A percentile compares a stretch with the other conserved stretches of the same genome.
Conservation (phyloP, 2,888 invertebrate genomes). For the Syritta pipiens region DNA sequence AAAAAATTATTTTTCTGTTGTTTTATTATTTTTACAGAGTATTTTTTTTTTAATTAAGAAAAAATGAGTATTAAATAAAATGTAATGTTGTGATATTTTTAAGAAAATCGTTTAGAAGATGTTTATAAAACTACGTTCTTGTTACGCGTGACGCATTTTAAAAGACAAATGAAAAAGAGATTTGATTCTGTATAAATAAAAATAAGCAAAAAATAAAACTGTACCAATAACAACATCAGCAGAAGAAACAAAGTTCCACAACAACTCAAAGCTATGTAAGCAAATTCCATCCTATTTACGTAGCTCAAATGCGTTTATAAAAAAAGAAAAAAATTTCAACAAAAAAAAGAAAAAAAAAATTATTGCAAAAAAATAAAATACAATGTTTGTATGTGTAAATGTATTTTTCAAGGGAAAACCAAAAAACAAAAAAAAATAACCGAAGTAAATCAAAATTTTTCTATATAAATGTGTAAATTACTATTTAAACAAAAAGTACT, state of each 20-base stretch:
- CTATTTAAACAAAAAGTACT: slow-evolving; percentile 6
- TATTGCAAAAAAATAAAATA: slow-evolving; percentile 1
- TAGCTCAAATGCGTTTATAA: slow-evolving; percentile 31
- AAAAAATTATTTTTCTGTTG: background rate
- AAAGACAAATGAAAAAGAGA: background rate
- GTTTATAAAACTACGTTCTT: slow-evolving; percentile 37
- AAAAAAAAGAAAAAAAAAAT: too few species aligned
- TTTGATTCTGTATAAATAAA: background rate
- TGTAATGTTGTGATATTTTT: slow-evolving; percentile 59
- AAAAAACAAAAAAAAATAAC: background rate
- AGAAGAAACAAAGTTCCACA: slow-evolving; percentile 22
- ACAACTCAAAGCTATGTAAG: slow-evolving; percentile 28
- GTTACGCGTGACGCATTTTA: slow-evolving; percentile 24
- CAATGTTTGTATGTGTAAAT: background rate
- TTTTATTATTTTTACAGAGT: slow-evolving; percentile 11
- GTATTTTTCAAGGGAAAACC: slow-evolving; percentile 13
- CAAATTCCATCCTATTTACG: slow-evolving; percentile 47
- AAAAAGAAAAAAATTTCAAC: background rate
- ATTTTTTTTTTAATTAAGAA: slow-evolving; percentile 22
- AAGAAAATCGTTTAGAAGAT: slow-evolving; percentile 35
- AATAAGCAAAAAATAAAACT: slow-evolving; percentile 14
- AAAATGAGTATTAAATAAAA: slow-evolving; percentile 35
- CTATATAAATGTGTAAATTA: slow-evolving; percentile 12
- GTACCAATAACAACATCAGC: slow-evolving; percentile 27
- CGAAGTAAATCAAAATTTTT: slow-evolving; percentile 47